Conservation (phyloP, 2,113 vertebrate genomes). For the Ageneiosus marmoratus region DNA sequence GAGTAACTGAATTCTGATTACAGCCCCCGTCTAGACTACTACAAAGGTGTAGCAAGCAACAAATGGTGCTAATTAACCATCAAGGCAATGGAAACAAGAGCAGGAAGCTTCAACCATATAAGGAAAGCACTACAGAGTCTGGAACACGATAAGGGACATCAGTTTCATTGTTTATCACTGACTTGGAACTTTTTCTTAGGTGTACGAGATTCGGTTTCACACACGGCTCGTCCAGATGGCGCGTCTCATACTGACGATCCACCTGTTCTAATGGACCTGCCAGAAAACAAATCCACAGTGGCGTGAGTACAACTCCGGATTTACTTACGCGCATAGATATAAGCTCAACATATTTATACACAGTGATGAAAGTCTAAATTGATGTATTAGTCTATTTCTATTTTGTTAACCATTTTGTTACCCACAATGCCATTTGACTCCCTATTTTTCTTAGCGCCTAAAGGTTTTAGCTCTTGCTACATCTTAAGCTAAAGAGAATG, state of each 20-base stretch:
- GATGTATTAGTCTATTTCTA: background rate
- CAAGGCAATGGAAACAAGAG: background rate
- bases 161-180: background rate
- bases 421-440: background rate
- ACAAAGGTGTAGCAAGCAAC: background rate
- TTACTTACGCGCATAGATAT: background rate
- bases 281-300: slow-evolving; percentile 80
- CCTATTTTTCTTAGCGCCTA: background rate
- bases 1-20: background rate
- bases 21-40: background rate
- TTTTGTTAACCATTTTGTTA: background rate
- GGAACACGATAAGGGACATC: background rate
- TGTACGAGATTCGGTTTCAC: slow-evolving; percentile 90
- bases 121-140: background rate
- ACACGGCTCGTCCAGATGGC: slow-evolving; percentile 76
- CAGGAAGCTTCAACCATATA: background rate
- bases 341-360: background rate
- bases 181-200: slow-evolving; percentile 65
- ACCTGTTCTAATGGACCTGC: slow-evolving; percentile 83
- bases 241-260: slow-evolving; percentile 78
- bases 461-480: background rate
- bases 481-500: background rate
- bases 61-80: background rate
- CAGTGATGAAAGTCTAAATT: background rate
- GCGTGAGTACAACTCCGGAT: slow-evolving; percentile 76